Base-by-base conservation (phyloP, 2,888 invertebrate species). In the Halictus quadricinctus region DNA sequence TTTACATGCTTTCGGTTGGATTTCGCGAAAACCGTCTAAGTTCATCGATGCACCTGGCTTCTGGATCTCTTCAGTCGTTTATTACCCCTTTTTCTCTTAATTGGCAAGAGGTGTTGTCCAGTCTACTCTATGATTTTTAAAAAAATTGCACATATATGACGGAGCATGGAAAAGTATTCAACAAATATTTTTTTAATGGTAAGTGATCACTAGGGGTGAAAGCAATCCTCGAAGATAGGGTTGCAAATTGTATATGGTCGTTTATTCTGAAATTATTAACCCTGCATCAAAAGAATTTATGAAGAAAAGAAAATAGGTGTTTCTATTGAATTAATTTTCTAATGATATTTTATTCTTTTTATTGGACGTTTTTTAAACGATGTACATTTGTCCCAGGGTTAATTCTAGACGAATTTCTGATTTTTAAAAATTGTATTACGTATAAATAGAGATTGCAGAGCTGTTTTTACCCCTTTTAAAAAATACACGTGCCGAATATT, bases 21-120 rank as follows among this genome's bases (percentile, higher is more conserved):
- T 74, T 79, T 72, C 29, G 29, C 60, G n/a, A 58, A 66, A 76
- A 74, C 18, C 77, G 80, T 13, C 69, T 13, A n/a, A 50, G 46
- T 2, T 43, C 50, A 69, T 85, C 50, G 13, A 72, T 78, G 21
- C 60, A 81, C 12, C 43, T 25, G 41, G 36, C 41, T 70, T 70
- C 54, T 46, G 54, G 46, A 73, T 76, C 76, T 70, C 21, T 69
- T 12, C 43, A 72, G 43, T 48, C 50, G 21, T 43, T 36, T 36
- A 36, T n/a, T 54, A 21, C 46, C 60, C 79, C 54, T 41, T 79
- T 73, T 13, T 66, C 73, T 81, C 21, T 41, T 43, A 50, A 41
- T 69, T 60, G 46, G 3, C 15, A 8, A 64, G 18, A 8, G 0
- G 6, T 18, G 1, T 18, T 29, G 29, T 18, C 18, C 64, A 36